These are phyloP conservation scores for Coryphaenoides rupestris DNA, from an alignment of 2,113 vertebrate species.

Conservation along the genomic window DNA sequence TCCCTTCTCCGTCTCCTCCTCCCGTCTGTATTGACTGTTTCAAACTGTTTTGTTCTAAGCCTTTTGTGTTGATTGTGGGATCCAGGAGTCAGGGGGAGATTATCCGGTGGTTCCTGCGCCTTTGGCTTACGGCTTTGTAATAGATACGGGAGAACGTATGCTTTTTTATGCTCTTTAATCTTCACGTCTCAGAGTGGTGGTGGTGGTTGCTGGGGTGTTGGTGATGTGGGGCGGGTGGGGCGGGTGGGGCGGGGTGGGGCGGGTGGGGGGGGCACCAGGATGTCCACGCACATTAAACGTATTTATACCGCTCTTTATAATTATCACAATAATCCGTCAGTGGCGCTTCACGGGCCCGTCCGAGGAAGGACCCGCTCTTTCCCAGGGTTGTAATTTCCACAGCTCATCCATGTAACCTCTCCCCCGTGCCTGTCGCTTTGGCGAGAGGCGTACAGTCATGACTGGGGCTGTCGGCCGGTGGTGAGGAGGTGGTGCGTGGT, in stretches of 20 bases:
- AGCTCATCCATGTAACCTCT: conserved; percentile 46
- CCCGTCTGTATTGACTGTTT: conserved; percentile 61
- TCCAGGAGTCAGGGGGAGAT: conserved; percentile 62
- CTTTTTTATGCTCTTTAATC: conserved; percentile 64
- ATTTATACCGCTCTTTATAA: conserved; percentile 38
- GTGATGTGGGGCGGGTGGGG: too few species aligned
- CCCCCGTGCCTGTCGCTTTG: conserved; percentile 39
- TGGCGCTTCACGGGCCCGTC: too few species aligned
- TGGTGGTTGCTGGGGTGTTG: too few species aligned
- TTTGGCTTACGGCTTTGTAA: conserved; percentile 56
- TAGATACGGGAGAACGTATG: conserved; percentile 52
- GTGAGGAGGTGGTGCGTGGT: too few species aligned
- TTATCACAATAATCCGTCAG: conserved; percentile 44
- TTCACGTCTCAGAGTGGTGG: conserved; percentile 30
- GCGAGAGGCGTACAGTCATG: conserved; percentile 34
- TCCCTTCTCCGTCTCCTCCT: conserved; percentile 39
- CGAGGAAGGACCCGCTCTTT: conserved; percentile 28
- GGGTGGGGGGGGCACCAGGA: conserved; percentile 37
- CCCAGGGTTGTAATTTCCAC: conserved; percentile 40
- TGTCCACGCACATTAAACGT: conserved; percentile 35
- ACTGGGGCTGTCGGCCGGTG: too few species aligned
- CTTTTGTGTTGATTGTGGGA: conserved; percentile 70
- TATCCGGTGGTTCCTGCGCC: conserved; percentile 55
- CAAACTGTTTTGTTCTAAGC: conserved; percentile 65
- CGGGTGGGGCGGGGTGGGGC: too few species aligned